phyloP scores from a whole-genome alignment of 2,113 vertebrate genomes.

The Gopherus flavomarginatus region DNA sequence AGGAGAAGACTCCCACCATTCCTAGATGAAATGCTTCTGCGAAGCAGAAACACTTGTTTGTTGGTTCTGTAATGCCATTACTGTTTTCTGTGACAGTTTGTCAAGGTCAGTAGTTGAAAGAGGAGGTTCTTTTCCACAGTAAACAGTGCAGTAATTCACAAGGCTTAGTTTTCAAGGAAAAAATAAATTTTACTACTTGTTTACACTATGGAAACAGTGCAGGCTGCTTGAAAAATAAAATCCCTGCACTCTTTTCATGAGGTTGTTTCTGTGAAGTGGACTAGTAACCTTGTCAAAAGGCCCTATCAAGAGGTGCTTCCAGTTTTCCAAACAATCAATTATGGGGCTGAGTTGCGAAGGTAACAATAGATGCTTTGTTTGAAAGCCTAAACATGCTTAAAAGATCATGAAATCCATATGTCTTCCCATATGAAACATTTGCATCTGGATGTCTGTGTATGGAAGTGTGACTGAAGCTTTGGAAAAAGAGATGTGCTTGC shows the following conservation, averaged over 20 bases:
- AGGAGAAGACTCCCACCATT: neutral
- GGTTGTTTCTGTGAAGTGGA: constrained; percentile 28
- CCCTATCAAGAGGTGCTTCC: constrained; percentile 34
- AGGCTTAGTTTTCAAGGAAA: neutral
- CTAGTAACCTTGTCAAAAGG: constrained; percentile 58
- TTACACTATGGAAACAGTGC: neutral
- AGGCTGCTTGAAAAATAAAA: constrained; percentile 43
- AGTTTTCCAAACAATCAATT: constrained; percentile 53
- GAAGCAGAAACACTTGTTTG: neutral
- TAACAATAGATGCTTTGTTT: constrained; percentile 55
- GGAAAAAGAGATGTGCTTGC: constrained; percentile 16
- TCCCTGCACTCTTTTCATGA: neutral
- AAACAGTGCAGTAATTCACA: neutral
- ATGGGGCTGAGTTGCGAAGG: constrained; percentile 27
- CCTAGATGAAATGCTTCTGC: neutral
- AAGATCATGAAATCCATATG: constrained; percentile 51
- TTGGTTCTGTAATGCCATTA: neutral
- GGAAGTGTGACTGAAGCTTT: constrained; percentile 40
- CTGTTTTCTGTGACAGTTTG: neutral
- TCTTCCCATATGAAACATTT: constrained; percentile 9
- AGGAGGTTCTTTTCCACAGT: neutral
- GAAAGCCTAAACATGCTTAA: constrained; percentile 45
- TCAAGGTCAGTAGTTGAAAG: neutral
- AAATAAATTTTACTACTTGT: constrained; percentile 17
- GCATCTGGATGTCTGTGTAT: constrained; percentile 6